Evolutionary conservation across 2,888 invertebrate species (phyloP).

Genomic region (Drosophila koepferae): DNA sequence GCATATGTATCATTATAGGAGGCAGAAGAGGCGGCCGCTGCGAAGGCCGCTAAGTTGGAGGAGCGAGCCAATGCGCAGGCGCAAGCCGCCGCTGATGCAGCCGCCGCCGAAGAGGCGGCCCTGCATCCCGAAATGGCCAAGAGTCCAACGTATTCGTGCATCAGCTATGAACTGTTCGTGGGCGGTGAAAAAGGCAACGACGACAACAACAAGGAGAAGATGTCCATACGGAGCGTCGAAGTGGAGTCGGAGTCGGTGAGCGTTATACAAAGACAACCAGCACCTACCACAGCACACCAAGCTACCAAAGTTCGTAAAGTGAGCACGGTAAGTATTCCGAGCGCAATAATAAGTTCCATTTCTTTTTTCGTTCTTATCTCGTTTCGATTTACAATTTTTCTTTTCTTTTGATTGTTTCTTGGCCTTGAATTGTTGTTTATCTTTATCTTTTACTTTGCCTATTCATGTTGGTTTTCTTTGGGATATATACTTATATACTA

Average conservation of each 20-base stretch:
- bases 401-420: slow-evolving; percentile 18
- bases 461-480: slow-evolving; percentile 15
- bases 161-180: slow-evolving; percentile 96
- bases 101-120: slow-evolving; percentile 85
- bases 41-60: slow-evolving; percentile 86
- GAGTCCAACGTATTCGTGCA: slow-evolving; percentile 96
- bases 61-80: slow-evolving; percentile 86
- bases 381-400: slow-evolving; percentile 16
- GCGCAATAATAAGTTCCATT: slow-evolving; percentile 70
- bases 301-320: slow-evolving; percentile 93
- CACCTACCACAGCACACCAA: slow-evolving; percentile 86
- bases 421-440: slow-evolving; percentile 9
- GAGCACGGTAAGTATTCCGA: slow-evolving; percentile 93
- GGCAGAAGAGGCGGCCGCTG: slow-evolving; percentile 93
- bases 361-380: slow-evolving; percentile 31
- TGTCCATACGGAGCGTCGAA: slow-evolving; percentile 95
- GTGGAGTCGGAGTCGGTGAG: slow-evolving; percentile 96
- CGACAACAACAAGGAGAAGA: slow-evolving; percentile 95
- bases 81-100: slow-evolving; percentile 87
- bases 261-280: slow-evolving; percentile 88
- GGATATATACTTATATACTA: slow-evolving; percentile 25
- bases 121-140: slow-evolving; percentile 90
- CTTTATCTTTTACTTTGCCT: neutral
- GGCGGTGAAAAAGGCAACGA: slow-evolving; percentile 95
- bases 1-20: slow-evolving; percentile 87